phyloP scores from a whole-genome alignment of 2,888 invertebrate species.

The Euproctis similis region DNA sequence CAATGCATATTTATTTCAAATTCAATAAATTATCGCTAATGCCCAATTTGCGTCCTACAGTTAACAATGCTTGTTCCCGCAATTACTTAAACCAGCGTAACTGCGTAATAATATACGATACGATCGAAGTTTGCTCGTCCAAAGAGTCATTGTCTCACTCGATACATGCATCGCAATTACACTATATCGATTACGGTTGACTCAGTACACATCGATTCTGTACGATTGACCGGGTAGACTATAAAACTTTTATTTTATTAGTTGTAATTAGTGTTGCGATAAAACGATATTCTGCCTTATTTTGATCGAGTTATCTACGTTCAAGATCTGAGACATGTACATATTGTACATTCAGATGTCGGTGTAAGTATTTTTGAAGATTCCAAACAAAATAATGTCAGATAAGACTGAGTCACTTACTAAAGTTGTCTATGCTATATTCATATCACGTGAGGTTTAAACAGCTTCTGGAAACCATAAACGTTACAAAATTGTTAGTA shows the following conservation, averaged over 20 bases:
- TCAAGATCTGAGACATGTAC: conserved; percentile 34
- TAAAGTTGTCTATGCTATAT: conserved; percentile 36
- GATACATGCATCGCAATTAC: conserved; percentile 68
- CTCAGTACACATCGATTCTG: conserved; percentile 54
- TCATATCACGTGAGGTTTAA: conserved; percentile 47
- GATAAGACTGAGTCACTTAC: conserved; percentile 37
- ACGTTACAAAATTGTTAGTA: conserved; percentile 38
- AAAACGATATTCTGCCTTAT: conserved; percentile 46
- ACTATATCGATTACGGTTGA: conserved; percentile 67
- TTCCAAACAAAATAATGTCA: conserved; percentile 28
- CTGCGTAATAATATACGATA: conserved; percentile 59
- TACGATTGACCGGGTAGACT: conserved; percentile 57
- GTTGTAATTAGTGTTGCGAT: conserved; percentile 56
- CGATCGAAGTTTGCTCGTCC: conserved; percentile 52
- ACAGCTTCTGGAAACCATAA: conserved; percentile 57
- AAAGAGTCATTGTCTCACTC: conserved; percentile 65
- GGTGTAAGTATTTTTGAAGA: conserved; percentile 25
- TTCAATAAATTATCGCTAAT: conserved; percentile 74
- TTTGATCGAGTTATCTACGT: conserved; percentile 32
- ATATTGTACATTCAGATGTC: conserved; percentile 26
- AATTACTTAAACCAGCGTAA: conserved; percentile 75
- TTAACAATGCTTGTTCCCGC: conserved; percentile 73
- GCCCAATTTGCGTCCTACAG: conserved; percentile 72
- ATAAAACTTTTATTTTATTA: conserved; percentile 65
- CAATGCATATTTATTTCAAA: conserved; percentile 69